phyloP scores from a whole-genome alignment of 2,797 vertebrate genomes.

The Gobio occitaniae region DNA sequence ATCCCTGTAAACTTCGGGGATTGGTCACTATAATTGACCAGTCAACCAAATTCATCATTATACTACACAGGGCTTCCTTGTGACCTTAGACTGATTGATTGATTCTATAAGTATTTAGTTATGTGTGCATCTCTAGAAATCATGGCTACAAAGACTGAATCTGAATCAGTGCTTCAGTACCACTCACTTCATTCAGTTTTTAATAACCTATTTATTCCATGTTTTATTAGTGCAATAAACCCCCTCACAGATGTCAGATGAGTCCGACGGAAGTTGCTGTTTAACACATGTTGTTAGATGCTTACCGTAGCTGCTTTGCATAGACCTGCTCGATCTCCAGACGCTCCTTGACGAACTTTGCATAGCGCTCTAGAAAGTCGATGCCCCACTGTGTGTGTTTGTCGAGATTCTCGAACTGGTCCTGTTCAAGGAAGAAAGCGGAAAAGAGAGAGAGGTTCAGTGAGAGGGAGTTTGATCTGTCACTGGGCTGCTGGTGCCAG shows the following conservation, averaged over 20 bases:
- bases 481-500: conserved; percentile 36
- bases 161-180: neutral
- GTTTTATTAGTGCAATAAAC: neutral
- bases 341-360: conserved; percentile 98
- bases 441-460: conserved; percentile 26
- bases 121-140: neutral
- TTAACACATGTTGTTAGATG: neutral
- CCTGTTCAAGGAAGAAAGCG: conserved; percentile 78
- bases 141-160: neutral
- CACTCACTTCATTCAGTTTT: neutral
- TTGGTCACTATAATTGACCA: too few relatives aligned
- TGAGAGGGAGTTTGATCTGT: conserved; percentile 4
- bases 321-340: conserved; percentile 98
- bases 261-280: neutral
- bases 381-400: conserved; percentile 99
- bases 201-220: neutral
- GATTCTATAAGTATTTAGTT: neutral
- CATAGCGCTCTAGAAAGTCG: conserved; percentile 97
- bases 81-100: neutral
- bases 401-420: conserved; percentile 99
- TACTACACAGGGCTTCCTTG: neutral
- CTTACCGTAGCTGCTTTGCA: conserved; percentile 96
- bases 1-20: too few relatives aligned
- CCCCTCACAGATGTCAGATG: neutral
- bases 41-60: neutral